These are phyloP conservation scores for Epinotia bilunana DNA, from an alignment of 2,888 invertebrate genomes.

Conservation along the genomic window DNA sequence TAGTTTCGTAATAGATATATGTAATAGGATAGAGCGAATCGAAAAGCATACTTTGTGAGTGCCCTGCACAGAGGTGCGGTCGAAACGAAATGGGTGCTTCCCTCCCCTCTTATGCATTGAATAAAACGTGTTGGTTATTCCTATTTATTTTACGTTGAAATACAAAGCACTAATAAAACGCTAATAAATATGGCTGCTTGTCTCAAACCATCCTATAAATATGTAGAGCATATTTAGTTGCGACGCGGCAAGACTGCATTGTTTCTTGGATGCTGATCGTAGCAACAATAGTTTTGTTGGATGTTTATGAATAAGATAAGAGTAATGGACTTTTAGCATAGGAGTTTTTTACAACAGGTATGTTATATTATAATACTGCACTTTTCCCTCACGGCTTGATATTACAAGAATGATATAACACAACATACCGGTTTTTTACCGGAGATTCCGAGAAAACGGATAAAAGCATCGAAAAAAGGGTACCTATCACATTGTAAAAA, in stretches of 20 bases:
- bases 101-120: not conserved
- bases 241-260: too few species aligned
- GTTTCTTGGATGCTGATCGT: too few species aligned
- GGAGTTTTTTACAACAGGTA: too few species aligned
- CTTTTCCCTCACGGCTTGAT: not conserved
- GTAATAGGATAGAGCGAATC: not conserved
- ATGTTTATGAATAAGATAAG: too few species aligned
- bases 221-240: too few species aligned
- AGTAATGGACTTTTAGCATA: too few species aligned
- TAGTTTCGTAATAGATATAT: not conserved
- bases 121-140: not conserved
- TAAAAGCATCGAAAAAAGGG: slow-evolving; percentile 8
- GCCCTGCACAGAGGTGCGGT: slow-evolving; percentile 43
- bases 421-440: not conserved
- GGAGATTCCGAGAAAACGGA: slow-evolving; percentile 1
- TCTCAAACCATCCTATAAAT: too few species aligned
- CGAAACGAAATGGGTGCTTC: slow-evolving; percentile 34
- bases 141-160: not conserved
- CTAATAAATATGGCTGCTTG: too few species aligned
- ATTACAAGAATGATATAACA: not conserved
- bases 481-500: slow-evolving; percentile 5
- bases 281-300: too few species aligned
- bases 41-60: not conserved
- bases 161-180: too few species aligned
- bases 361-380: not conserved